A percentile compares a stretch with the other conserved stretches of the same genome.
These are phyloP conservation scores for Rutilus rutilus DNA, from an alignment of 2,113 vertebrate genomes.

Conservation along the genomic window DNA sequence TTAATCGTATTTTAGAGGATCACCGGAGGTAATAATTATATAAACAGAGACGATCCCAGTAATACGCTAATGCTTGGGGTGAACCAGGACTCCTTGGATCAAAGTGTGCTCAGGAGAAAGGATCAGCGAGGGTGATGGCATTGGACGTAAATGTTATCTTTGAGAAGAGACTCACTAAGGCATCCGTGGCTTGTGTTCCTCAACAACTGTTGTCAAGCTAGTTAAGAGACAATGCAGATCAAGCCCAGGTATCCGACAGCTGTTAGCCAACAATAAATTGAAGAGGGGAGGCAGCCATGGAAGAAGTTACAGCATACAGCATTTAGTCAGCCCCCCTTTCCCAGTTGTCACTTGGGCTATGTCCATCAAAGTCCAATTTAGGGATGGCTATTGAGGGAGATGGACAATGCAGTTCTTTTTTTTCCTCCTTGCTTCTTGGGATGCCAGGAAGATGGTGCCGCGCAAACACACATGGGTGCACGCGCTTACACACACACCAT, in stretches of 20 bases:
- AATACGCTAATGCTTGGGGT: conserved; percentile 37
- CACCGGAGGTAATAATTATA: conserved; percentile 40
- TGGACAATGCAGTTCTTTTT: conserved; percentile 56
- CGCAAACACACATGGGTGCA: conserved; percentile 32
- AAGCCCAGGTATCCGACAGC: conserved; percentile 58
- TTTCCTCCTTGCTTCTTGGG: conserved; percentile 54
- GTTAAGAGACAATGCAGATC: conserved; percentile 55
- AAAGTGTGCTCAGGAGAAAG: conserved; percentile 41
- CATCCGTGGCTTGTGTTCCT: conserved; percentile 49
- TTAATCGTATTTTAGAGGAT: conserved; percentile 36
- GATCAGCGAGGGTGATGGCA: conserved; percentile 34
- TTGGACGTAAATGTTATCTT: conserved; percentile 53
- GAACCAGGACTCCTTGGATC: conserved; percentile 46
- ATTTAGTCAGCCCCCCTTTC: conserved; percentile 51
- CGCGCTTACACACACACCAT: conserved; percentile 54
- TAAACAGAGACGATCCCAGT: conserved; percentile 29
- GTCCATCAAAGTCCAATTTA: conserved; percentile 55
- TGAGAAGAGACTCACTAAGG: conserved; percentile 54
- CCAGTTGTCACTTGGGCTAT: conserved; percentile 56
- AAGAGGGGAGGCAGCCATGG: conserved; percentile 46
- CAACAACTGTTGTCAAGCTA: conserved; percentile 52
- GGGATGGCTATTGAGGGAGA: conserved; percentile 59
- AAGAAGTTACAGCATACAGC: conserved; percentile 57
- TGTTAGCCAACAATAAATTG: conserved; percentile 60
- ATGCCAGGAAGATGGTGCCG: conserved; percentile 56